Evolutionary conservation across 2,888 invertebrate genomes (phyloP), one percentile per base, ranked within the genome.

Genomic region (Patella ulyssiponensis): DNA sequence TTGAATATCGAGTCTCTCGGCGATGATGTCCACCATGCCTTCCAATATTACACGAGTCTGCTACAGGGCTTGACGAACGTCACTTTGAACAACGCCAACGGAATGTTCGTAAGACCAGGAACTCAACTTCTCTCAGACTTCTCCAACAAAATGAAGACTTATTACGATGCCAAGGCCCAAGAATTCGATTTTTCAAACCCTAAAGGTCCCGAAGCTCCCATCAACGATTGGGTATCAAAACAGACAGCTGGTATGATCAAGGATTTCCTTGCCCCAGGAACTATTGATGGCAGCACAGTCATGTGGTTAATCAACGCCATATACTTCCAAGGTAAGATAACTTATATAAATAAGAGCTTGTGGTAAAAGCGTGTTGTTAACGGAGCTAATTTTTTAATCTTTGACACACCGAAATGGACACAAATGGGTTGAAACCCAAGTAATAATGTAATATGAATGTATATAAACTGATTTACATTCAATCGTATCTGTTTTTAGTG

Each of bases 161-260:
- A 84, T 74, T 88, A 86, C 78, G 77, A 14, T n/a, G 27, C 71
- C 4, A 76, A 82, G 23, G 20, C 79, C 27, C 56, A 74, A 17
- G 70, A 54, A 9, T 77, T 82, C 33, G 73, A 82, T 73, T 69
- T 77, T 33, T 12, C 70, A 1, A 75, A 80, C 27, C 74, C 82
- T 3, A 81, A 78, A 0, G 93, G 93, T 0, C 88, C 92, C 14
- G 77, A 85, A 64, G 64, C 51, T 4, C 79, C 76, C 2, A 96
- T 98, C 74, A 98, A 98, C 89, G 85, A 91, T 54, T 97, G 97
- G 96, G 96, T 96, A 64, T 94, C 94, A 87, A 90, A 93, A 9
- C 94, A 95, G 87, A 98, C 98, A 0, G 94, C 95, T 76, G 92
- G 95, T 9, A 96, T 95, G 90, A 98, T 98, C 80, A 94, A 94